phyloP scores from a whole-genome alignment of 2,797 vertebrate genomes.

The Cynopterus sphinx region DNA sequence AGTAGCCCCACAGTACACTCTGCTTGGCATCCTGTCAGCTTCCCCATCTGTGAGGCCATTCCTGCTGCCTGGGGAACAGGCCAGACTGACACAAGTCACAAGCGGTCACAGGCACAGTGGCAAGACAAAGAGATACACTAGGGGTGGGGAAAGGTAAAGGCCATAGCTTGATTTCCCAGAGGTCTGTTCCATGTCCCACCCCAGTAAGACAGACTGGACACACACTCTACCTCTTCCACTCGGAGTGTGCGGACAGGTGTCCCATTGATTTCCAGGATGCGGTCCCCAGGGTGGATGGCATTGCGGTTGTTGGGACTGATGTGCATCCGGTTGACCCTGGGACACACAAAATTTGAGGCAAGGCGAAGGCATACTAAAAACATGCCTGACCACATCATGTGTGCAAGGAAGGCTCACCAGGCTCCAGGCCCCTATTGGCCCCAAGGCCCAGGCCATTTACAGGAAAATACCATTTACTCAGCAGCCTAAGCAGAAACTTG shows the following conservation, averaged over 20 bases:
- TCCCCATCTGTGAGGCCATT: not conserved
- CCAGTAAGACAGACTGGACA: not conserved
- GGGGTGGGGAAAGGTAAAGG: not conserved
- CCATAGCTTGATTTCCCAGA: not conserved
- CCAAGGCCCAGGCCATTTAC: not conserved
- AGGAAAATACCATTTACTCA: not conserved
- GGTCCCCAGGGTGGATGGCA: constrained; percentile 96
- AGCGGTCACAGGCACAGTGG: not conserved
- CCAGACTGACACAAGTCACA: not conserved
- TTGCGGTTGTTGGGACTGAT: constrained; percentile 95
- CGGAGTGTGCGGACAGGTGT: constrained; percentile 91
- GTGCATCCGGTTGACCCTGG: constrained; percentile 94
- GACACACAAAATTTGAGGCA: constrained; percentile 36
- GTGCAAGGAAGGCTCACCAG: not conserved
- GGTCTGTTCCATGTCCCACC: not conserved
- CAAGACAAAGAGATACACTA: not conserved
- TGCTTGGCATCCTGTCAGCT: constrained; percentile 1
- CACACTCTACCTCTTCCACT: constrained; percentile 90
- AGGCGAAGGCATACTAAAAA: constrained; percentile 8
- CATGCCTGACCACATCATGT: not conserved
- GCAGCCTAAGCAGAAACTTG: not conserved
- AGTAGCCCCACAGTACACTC: not conserved
- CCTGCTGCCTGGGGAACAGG: not conserved
- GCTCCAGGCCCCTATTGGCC: not conserved
- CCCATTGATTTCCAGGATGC: constrained; percentile 97